Evolutionary conservation across 2,888 invertebrate species (phyloP).

Genomic region (Phrixothrix hirtus): DNA sequence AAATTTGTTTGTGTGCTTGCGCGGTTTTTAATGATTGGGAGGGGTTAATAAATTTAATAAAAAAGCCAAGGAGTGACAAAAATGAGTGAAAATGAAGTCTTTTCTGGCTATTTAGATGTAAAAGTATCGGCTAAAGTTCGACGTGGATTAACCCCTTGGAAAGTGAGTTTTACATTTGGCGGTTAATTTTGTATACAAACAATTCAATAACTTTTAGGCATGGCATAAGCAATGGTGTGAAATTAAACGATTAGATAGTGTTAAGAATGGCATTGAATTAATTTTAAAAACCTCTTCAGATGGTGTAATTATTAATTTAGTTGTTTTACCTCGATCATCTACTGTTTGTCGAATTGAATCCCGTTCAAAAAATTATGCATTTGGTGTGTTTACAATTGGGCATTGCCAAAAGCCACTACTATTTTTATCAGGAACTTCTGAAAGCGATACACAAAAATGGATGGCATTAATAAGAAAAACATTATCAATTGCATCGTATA

Average conservation of each 20-base stretch:
- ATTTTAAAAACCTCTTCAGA: constrained; percentile 60
- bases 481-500: constrained; percentile 54
- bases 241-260: constrained; percentile 61
- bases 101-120: constrained; percentile 66
- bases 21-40: constrained; percentile 32
- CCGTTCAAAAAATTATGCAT: constrained; percentile 68
- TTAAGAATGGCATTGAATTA: constrained; percentile 60
- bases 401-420: constrained; percentile 65
- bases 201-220: constrained; percentile 54
- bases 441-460: constrained; percentile 70
- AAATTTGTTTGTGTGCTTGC: constrained; percentile 29
- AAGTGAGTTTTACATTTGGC: constrained; percentile 56
- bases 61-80: constrained; percentile 13
- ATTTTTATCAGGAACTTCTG: constrained; percentile 66
- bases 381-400: constrained; percentile 66
- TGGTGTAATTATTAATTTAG: constrained; percentile 52
- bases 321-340: constrained; percentile 64
- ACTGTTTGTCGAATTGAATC: constrained; percentile 68
- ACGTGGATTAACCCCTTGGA: constrained; percentile 66
- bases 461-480: constrained; percentile 66
- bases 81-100: constrained; percentile 43
- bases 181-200: constrained; percentile 12
- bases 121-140: constrained; percentile 66
- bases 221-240: constrained; percentile 72
- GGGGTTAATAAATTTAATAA: constrained; percentile 28